Evolutionary conservation across 92 coral and sea anemone genomes (phyloP), one percentile per base, ranked within the genome.

Genomic region (Pocillopora meandrina): DNA sequence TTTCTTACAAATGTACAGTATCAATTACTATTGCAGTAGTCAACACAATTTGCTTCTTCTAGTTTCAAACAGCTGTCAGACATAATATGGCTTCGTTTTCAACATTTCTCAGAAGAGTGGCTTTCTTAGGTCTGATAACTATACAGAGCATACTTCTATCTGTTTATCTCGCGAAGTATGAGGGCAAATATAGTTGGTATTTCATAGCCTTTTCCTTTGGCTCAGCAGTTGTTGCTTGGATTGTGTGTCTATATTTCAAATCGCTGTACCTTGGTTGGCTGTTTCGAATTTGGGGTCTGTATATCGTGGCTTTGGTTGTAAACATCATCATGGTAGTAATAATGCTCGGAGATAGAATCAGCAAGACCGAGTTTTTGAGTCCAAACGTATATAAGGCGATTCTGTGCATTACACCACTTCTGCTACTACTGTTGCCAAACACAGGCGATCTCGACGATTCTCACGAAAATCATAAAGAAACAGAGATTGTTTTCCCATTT

Each of bases 401-500:
- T 10, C 65, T 80, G 21, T 80, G 76, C 34, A 3, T 68, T 2
- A 56, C 56, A 9, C 83, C 83, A 1, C 55, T 79, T 16, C 62
- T 79, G 10, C 12, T 79, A 52, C 18, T 79, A 5, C 2, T 89
- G 12, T 31, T 63, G 8, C 21, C 59, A 2, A 63, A 36, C 65
- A 84, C 81, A 0, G 79, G 65, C 0, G 12, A 6, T 42, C 52
- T 42, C 52, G 4, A 42, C 1, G 74, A 80, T 69, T 5, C 31
- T 11, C 18, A 31, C 52, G 62, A 2, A 17, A 10, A 12, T 3
- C 18, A 64, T 0, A 5, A 75, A n/a, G 8, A 79, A 60, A 79
- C 60, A n/a, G 85, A 87, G n/a, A 15, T 87, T 12, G 35, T 76
- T 76, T 68, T 83, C 73, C 65, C 79, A 79, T 76, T 80, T 86